Base-by-base conservation (phyloP, 2,113 vertebrate genomes). In the Cervus canadensis region DNA sequence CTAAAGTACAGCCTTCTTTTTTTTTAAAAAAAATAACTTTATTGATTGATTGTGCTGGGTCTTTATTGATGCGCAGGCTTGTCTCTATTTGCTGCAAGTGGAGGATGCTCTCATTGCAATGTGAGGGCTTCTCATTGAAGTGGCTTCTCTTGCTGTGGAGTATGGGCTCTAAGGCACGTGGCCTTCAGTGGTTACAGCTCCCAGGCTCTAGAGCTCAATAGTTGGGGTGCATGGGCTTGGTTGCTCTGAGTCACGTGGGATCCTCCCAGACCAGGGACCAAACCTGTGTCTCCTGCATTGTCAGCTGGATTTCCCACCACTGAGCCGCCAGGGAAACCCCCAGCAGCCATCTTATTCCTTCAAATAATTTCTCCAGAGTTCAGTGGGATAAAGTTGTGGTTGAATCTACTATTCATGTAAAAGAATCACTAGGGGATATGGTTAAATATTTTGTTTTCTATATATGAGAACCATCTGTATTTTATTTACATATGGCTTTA, bases 401-500 rank as follows among this genome's bases (percentile, higher is more conserved):
- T 92, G n/a, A 90, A 83, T 87, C 36, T 67, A 71, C 26, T 14
- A 36, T 67, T 71, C 52, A 40, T 83, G 19, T 94, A 88, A 62
- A 74, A 82, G 14, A 79, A 54, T 89, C 33, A 91, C 71, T 43
- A 36, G 7, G 56, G 16, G 36, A 85, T 86, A 56, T 57, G 16
- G 91, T 85, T 93, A 59, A 84, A 84, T 59, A 3, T 56, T 92
- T 87, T 89, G 54, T 28, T 94, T 91, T 25, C 33, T 52, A 12
- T 54, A 16, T 52, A 15, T 5, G 40, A 93, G 82, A 78, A 56
- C 21, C 40, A 82, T 86, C 19, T 95, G 30, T 15, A 87, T 79
- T 89, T 95, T 95, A 84, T 89, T 97, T 92, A 83, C 81, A 82
- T 91, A 23, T 95, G n/a, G 9, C 4, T 15, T 95, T 93, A 86